Conservation (phyloP, 2,888 invertebrate species). For the Sialis fuliginosa region DNA sequence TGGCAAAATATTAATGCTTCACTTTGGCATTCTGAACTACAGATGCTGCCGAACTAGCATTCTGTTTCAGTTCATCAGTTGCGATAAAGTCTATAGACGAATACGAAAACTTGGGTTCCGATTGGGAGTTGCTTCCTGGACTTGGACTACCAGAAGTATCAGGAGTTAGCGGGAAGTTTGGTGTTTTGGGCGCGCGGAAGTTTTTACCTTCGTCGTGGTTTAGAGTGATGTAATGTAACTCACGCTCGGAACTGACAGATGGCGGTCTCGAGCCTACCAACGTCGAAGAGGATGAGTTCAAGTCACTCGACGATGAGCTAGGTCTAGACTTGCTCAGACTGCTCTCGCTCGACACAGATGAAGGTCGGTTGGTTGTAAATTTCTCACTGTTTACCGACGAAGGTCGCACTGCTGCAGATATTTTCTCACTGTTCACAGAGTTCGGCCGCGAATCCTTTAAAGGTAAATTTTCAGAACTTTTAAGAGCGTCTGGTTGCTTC, state of each 20-base stretch:
- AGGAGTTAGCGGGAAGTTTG: conserved; percentile 14
- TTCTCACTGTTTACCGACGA: conserved; percentile 10
- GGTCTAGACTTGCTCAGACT: conserved; percentile 16
- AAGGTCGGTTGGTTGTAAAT: conserved; percentile 12
- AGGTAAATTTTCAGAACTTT: conserved; percentile 7
- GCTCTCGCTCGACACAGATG: conserved; percentile 12
- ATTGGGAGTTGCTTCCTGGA: conserved; percentile 13
- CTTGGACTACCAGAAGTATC: conserved; percentile 12
- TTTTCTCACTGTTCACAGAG: conserved; percentile 10
- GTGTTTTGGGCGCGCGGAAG: conserved; percentile 15
- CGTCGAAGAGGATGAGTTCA: conserved; percentile 21
- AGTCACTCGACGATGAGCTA: conserved; percentile 22
- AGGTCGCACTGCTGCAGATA: conserved; percentile 15
- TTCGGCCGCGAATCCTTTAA: conserved; percentile 12
- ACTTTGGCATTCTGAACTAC: conserved; percentile 16
- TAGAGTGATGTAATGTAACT: conserved; percentile 46
- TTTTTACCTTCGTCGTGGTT: conserved; percentile 27
- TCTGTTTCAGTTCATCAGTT: conserved; percentile 30
- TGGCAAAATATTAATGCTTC: conserved; percentile 12
- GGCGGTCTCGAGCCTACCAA: conserved; percentile 23
- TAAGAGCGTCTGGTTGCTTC: conserved; percentile 1
- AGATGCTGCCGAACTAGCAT: conserved; percentile 6
- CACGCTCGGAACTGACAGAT: conserved; percentile 24
- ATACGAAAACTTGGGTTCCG: conserved; percentile 38
- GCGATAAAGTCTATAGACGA: conserved; percentile 68